phyloP scores from a whole-genome alignment of 1,140 invertebrate genomes.

The Eriocheir sinensis region DNA sequence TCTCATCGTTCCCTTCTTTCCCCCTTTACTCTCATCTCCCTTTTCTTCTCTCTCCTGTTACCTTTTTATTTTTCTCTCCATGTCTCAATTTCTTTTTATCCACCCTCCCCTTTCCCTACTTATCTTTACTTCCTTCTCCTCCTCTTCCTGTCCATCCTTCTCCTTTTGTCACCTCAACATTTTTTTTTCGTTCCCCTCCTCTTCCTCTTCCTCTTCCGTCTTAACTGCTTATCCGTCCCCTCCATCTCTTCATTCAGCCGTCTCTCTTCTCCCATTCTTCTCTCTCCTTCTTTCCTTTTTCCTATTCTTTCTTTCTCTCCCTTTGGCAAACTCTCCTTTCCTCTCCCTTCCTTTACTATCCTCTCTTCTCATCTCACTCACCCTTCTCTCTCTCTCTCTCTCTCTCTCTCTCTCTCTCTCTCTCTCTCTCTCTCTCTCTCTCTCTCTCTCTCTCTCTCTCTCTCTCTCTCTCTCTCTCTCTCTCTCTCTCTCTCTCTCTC shows the following conservation, averaged over 20 bases:
- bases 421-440: constrained; percentile 1
- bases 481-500: not conserved
- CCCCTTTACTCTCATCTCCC: not conserved
- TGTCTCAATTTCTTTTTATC: not conserved
- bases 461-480: constrained; percentile 19
- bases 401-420: not conserved
- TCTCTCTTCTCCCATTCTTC: not conserved
- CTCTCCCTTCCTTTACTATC: not conserved
- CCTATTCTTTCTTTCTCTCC: not conserved
- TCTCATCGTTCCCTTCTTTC: not conserved
- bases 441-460: constrained; percentile 14
- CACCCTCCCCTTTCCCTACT: not conserved
- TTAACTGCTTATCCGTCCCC: not conserved
- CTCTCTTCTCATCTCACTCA: not conserved
- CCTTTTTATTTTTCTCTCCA: not conserved
- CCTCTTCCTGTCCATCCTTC: not conserved
- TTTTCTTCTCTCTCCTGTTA: not conserved
- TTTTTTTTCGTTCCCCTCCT: not conserved
- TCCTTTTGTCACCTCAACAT: too few species aligned
- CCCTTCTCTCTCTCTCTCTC: not conserved
- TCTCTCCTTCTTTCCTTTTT: too few species aligned
- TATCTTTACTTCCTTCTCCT: not conserved
- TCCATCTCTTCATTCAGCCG: not conserved
- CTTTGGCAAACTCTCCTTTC: not conserved
- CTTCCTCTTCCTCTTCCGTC: not conserved